Conservation (phyloP, 2,888 invertebrate genomes). For the Stenolophus ochropezus region DNA sequence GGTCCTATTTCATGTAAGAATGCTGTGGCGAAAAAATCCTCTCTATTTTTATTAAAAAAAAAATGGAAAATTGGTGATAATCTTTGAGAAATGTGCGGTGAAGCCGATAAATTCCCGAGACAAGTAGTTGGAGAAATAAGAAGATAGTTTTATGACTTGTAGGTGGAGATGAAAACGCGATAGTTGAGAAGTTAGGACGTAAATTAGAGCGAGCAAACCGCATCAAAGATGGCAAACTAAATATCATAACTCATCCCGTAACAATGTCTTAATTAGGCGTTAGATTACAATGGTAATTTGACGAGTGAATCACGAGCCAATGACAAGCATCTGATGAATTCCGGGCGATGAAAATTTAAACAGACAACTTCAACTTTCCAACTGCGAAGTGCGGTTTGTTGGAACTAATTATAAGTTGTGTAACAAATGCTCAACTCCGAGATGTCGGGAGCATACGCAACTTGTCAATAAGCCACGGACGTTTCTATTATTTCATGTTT, state of each 20-base stretch:
- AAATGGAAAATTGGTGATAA: no score
- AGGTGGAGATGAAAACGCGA: constrained; percentile 2
- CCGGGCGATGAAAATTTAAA: constrained; percentile 41
- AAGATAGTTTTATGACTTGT: no score
- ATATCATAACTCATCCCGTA: constrained; percentile 2
- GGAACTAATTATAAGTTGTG: constrained; percentile 45
- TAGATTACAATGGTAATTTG: constrained; percentile 21
- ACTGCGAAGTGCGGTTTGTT: constrained; percentile 25
- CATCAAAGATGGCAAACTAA: constrained; percentile 17
- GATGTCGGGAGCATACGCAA: neutral
- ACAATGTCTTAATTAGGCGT: neutral
- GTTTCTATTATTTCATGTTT: neutral
- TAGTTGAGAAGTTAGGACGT: neutral
- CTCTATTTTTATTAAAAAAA: no score
- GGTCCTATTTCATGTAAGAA: no score
- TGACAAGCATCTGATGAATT: constrained; percentile 8
- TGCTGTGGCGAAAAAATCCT: no score
- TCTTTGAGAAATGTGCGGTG: no score
- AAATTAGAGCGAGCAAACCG: neutral
- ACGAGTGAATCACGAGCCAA: neutral
- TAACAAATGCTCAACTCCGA: constrained; percentile 6
- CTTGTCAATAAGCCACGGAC: neutral
- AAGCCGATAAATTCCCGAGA: no score
- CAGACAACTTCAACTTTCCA: constrained; percentile 30
- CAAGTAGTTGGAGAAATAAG: no score